Conservation (phyloP, 2,113 vertebrate species). For the Periophthalmodon schlosseri region DNA sequence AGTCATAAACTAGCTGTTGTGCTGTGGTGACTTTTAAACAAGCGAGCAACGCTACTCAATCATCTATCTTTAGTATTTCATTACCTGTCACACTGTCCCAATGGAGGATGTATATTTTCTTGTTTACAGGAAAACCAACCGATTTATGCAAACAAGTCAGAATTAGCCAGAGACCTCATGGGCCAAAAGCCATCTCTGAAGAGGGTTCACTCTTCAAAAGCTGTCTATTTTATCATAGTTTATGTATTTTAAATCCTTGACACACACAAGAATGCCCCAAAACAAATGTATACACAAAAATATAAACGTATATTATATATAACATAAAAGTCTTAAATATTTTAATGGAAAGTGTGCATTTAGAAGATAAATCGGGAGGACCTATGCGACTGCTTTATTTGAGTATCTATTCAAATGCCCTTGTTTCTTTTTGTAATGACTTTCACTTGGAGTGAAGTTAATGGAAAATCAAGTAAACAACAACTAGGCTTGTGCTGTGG, state of each 20-base stretch:
- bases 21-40: constrained; percentile 13
- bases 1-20: constrained; percentile 51
- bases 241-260: constrained; percentile 36
- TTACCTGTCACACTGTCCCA: constrained; percentile 22
- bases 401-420: constrained; percentile 7
- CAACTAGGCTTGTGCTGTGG: constrained; percentile 18
- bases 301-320: constrained; percentile 15
- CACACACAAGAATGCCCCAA: constrained; percentile 27
- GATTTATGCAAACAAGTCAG: constrained; percentile 65
- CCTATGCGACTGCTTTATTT: neutral
- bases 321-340: constrained; percentile 56
- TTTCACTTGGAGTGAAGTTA: constrained; percentile 21
- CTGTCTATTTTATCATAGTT: constrained; percentile 31
- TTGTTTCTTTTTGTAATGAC: constrained; percentile 20
- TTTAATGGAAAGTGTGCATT: constrained; percentile 26
- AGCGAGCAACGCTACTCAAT: constrained; percentile 4
- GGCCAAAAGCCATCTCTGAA: constrained; percentile 42
- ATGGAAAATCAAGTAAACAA: constrained; percentile 6
- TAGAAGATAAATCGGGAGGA: constrained; percentile 17
- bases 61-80: constrained; percentile 29
- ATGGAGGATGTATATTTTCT: constrained; percentile 7
- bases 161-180: constrained; percentile 35
- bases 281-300: constrained; percentile 39
- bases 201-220: constrained; percentile 20
- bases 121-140: constrained; percentile 33